Evolutionary conservation across 2,888 invertebrate genomes (phyloP).

Genomic region (Euphydryas editha): DNA sequence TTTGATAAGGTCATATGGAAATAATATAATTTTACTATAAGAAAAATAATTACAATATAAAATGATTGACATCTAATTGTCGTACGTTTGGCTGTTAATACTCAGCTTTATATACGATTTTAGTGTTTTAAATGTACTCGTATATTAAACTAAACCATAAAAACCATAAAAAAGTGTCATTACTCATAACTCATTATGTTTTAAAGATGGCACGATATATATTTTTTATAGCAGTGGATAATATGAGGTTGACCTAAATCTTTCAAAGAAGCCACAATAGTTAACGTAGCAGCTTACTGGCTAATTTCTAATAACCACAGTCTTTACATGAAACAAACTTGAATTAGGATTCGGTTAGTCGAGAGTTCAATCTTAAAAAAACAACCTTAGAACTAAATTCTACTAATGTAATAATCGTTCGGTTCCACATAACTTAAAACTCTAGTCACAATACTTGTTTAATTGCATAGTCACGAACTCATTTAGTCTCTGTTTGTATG

Average conservation of each 20-base stretch:
- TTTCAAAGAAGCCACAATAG: slow-evolving; percentile 7
- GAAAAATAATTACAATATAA: not conserved
- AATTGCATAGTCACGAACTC: slow-evolving; percentile 30
- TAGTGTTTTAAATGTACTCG: not conserved
- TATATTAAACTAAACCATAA: no score
- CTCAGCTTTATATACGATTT: slow-evolving; percentile 2
- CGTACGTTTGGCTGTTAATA: slow-evolving; percentile 12
- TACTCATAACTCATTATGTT: no score
- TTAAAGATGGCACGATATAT: not conserved
- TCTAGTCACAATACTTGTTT: not conserved
- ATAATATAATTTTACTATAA: not conserved
- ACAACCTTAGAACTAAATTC: not conserved
- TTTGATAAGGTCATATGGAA: not conserved
- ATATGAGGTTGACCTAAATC: not conserved
- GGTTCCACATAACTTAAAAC: not conserved
- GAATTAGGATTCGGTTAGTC: not conserved
- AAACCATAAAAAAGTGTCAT: no score
- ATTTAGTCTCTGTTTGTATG: slow-evolving; percentile 53
- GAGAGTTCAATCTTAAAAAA: not conserved
- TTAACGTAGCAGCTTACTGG: not conserved
- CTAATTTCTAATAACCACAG: not conserved
- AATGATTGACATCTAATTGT: not conserved
- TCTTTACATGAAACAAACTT: not conserved
- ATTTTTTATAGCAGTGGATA: not conserved
- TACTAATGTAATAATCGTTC: not conserved